Base-by-base conservation (phyloP, 2,888 invertebrate genomes). In the Coleophora flavipennella region DNA sequence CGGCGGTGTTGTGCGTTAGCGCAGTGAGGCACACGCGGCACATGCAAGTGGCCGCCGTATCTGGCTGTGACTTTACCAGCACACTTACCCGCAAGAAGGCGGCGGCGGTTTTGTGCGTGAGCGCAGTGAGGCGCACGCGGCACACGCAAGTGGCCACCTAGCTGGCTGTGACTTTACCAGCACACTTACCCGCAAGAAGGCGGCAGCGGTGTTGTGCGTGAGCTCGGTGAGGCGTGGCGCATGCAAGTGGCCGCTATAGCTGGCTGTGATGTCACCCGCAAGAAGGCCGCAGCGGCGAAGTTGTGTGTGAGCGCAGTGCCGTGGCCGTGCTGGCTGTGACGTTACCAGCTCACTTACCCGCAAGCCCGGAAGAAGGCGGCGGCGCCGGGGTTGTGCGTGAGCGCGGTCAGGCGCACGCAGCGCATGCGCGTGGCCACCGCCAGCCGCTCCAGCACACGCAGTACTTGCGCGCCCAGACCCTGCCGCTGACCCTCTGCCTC, bases 191-290 rank as follows among this genome's bases (percentile, higher is more conserved):
- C 91, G 59, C 93, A 86, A 39, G 90, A 87, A 81, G 29, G 88
- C 73, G 1, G 92, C 92, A 31, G 86, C 72, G 29, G 88, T 86
- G 75, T 95, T 95, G 63, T 91, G 89, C 61, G 92, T 93, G 50
- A 95, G 89, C 37, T 92, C 91, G 8, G 96, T 96, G 54, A 95
- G 83, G 39, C 95, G 88, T n/a, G n/a, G n/a, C n/a, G n/a, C n/a
- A n/a, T n/a, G n/a, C n/a, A n/a, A n/a, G n/a, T n/a, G n/a, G n/a
- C n/a, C n/a, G n/a, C n/a, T n/a, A n/a, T n/a, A n/a, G n/a, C 20
- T 20, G 20, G 20, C 20, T 20, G 20, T n/a, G 20, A 20, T 6
- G 20, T 20, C 20, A 20, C n/a, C n/a, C n/a, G n/a, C 20, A 20
- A 20, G 20, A 20, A 20, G 6, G 20, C 20, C 20, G 6, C 20